Percentiles rank a stretch among this genome's conserved stretches.
phyloP scores from a whole-genome alignment of 2,797 vertebrate genomes.

The Poecilia gillii region DNA sequence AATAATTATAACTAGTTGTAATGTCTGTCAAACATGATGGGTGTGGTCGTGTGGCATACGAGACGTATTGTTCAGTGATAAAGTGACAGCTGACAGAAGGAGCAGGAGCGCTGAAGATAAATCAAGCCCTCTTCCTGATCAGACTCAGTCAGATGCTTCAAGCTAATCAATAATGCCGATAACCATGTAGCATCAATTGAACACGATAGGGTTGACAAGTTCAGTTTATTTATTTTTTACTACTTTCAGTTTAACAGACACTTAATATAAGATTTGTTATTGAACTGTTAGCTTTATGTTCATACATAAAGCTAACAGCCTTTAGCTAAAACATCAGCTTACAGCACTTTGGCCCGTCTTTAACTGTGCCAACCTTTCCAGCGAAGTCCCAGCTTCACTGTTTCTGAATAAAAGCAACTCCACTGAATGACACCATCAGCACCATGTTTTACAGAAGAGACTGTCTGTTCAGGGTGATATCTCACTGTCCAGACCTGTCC shows the following conservation, averaged over 20 bases:
- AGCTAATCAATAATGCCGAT: background rate
- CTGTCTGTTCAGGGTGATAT: background rate
- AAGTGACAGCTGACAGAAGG: background rate
- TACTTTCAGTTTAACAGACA: background rate
- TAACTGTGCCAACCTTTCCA: background rate
- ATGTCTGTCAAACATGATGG: conserved; percentile 1
- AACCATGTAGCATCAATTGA: background rate
- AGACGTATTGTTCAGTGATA: background rate
- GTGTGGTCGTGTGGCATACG: too few relatives aligned
- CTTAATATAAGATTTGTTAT: background rate
- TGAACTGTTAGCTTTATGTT: background rate
- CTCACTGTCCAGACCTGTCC: background rate
- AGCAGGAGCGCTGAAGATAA: background rate
- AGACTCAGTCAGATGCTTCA: background rate
- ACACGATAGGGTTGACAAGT: background rate
- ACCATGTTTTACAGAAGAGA: background rate
- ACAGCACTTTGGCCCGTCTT: background rate
- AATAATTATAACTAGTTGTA: background rate
- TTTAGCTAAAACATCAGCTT: background rate
- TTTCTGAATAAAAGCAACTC: background rate
- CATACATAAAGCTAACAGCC: background rate
- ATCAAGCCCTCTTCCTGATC: background rate
- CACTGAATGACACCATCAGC: background rate
- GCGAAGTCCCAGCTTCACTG: background rate
- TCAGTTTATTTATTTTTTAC: background rate